phyloP scores from a whole-genome alignment of 2,888 invertebrate species.

The Piscicola geometra region DNA sequence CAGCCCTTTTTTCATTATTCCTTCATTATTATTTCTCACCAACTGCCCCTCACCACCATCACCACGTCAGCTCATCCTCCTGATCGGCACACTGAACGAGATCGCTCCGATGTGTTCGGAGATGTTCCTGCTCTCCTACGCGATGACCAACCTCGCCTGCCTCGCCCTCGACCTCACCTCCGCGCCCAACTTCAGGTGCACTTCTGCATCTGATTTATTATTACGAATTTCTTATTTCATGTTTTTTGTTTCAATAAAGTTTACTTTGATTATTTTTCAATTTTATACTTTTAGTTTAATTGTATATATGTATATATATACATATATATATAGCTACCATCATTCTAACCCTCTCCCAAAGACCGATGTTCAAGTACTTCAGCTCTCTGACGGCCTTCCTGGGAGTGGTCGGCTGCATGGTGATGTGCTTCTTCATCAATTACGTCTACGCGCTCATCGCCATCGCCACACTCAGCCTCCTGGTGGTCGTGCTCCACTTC shows the following conservation, averaged over 20 bases:
- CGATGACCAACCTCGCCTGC: conserved; percentile 92
- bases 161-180: conserved; percentile 90
- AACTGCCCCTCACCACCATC: too few species aligned
- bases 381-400: conserved; percentile 85
- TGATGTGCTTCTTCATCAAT: conserved; percentile 92
- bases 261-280: background rate
- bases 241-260: background rate
- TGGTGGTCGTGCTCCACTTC: conserved; percentile 81
- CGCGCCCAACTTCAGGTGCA: conserved; percentile 93
- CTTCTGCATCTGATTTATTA: background rate
- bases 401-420: conserved; percentile 77
- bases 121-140: conserved; percentile 89
- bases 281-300: background rate
- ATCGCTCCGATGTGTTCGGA: conserved; percentile 96
- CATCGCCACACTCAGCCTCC: conserved; percentile 74
- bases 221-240: background rate
- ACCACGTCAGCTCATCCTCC: conserved; percentile 67
- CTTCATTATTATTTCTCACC: too few species aligned
- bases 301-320: background rate
- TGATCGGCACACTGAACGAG: conserved; percentile 86
- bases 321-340: too few species aligned
- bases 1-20: too few species aligned
- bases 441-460: conserved; percentile 82
- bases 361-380: conserved; percentile 93
- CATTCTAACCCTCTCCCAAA: conserved; percentile 55